Conservation (phyloP, 2,113 vertebrate species). For the Chunga burmeisteri region DNA sequence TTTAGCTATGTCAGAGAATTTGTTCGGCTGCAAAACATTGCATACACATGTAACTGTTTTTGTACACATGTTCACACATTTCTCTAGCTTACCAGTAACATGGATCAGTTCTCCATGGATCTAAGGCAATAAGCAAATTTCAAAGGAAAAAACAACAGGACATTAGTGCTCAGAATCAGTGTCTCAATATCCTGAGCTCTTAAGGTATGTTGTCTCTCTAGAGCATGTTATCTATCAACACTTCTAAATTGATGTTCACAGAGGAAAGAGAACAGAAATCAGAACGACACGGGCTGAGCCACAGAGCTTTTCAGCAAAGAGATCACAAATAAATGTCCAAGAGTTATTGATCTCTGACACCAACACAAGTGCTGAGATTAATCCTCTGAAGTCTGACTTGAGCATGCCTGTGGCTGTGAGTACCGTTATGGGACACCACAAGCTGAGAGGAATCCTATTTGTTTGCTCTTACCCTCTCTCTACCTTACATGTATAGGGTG, state of each 20-base stretch:
- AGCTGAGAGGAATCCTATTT: background rate
- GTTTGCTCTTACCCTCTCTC: background rate
- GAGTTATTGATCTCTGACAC: background rate
- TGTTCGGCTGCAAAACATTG: background rate
- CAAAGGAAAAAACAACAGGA: background rate
- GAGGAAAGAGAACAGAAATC: background rate
- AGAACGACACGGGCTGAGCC: background rate
- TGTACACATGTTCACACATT: background rate
- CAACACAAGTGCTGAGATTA: background rate
- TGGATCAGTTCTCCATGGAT: background rate
- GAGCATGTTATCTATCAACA: background rate
- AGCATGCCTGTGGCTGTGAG: background rate
- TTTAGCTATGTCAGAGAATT: background rate
- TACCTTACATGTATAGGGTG: background rate
- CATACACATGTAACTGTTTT: background rate
- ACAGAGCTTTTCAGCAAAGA: background rate
- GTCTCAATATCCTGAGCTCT: background rate
- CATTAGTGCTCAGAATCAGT: background rate
- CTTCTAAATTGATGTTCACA: background rate
- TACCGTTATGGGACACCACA: background rate
- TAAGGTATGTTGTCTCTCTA: background rate
- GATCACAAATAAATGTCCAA: background rate
- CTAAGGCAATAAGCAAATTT: background rate
- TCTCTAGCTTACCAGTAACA: background rate
- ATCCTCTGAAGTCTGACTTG: background rate